Evolutionary conservation across 2,888 invertebrate species (phyloP), one percentile per base, ranked within the genome.

Genomic region (Stenolophus ochropezus): DNA sequence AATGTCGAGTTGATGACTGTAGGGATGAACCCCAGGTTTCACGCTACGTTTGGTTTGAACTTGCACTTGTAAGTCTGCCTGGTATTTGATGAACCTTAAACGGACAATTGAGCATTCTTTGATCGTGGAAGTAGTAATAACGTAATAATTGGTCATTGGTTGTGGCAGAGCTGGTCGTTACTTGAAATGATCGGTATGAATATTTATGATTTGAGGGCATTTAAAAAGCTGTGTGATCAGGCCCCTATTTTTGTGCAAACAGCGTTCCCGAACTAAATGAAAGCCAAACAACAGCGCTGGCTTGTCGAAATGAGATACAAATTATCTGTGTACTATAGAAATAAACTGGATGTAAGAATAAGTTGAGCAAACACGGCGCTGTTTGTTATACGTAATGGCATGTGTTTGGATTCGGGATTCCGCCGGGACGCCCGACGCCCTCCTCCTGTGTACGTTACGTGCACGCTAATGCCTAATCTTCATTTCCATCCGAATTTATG

Each of bases 241-340:
- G 51, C 73, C 73, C 23, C 20, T 76, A 77, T 77, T 77, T 77
- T 61, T 77, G 77, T 77, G 33, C 77, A 77, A 77, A 77, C 77
- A 77, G 8, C 49, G 47, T 65, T 21, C 16, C 53, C 25, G 56
- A 58, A 58, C 77, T 87, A 87, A 88, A 88, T 87, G 87, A 86
- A 88, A 87, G 86, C 87, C 85, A 87, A 87, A 88, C 87, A 87
- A 85, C 85, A 83, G 84, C 85, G 85, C 84, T 85, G 83, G 83
- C 83, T 83, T 83, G 82, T 84, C 65, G 76, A 76, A 82, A 76
- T 82, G 84, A 85, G 84, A 85, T 85, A 84, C 83, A 85, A 84
- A 85, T 85, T 84, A 84, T 83, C 83, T 82, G 77, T 61, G 77
- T 77, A 65, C 77, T 65, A 65, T 77, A 65, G 77, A 77, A 77